Base-by-base conservation (phyloP, 2,888 invertebrate species). In the Pammene aurita region DNA sequence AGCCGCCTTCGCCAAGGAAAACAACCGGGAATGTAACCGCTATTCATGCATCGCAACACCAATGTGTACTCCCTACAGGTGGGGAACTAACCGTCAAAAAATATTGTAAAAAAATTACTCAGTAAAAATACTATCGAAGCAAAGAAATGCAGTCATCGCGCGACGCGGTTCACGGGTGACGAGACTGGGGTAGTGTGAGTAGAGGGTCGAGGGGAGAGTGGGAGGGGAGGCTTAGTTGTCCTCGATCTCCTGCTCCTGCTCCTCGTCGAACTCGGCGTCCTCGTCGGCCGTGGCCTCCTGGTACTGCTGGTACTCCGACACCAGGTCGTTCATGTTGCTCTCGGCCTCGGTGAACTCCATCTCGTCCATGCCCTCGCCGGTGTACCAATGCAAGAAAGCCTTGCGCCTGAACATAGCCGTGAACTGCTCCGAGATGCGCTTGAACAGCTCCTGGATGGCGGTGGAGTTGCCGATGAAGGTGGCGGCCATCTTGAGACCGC, bases 301-400 rank as follows among this genome's bases (percentile, higher is more conserved):
- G 93, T 98, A 98, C 85, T 98, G 98, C 88, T 98, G 98, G 91
- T 98, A 98, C 87, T 98, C 98, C 0, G 97, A 96, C n/a, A 97
- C 97, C 87, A 97, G 88, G 84, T 97, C 97, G 90, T 97, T 98
- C 98, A 98, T 98, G 95, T 98, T 99, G 85, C 97, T 97, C 93
- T 97, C 95, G 0, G 96, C 98, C 88, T 98, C 98, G 6, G 97
- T 98, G 94, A 98, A 98, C 93, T 98, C 98, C 97, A 98, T 97
- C 92, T 98, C 97, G 89, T 98, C 98, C 98, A 98, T 98, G 78
- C 98, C 98, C 90, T 98, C 98, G 75, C 97, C 98, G 38, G 97
- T 98, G 94, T 98, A 98, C 98, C 98, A 98, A 95, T 98, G 98
- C 90, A 98, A 94, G 95, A 98, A 98, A 90, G 98, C 98, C 93